Percentiles rank a stretch among this genome's conserved stretches.
Evolutionary conservation across 2,113 vertebrate species (phyloP).

Genomic region (Edolisoma coerulescens): DNA sequence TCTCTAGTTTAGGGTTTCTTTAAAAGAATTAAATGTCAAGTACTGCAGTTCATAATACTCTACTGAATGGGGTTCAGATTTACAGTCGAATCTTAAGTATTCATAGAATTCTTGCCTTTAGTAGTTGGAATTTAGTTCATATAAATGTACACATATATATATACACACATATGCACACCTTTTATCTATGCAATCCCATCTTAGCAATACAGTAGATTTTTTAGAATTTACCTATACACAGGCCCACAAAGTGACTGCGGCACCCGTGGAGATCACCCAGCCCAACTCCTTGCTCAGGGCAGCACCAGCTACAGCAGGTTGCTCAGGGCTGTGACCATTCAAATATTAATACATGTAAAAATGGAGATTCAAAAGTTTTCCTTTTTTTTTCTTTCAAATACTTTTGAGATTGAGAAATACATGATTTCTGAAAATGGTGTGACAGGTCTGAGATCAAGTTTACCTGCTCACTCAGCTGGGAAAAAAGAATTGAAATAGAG

Average conservation of each 20-base stretch:
- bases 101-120: neutral
- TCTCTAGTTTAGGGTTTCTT: neutral
- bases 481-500: neutral
- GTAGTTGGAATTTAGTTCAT: neutral
- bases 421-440: neutral
- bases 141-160: neutral
- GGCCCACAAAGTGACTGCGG: neutral
- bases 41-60: neutral
- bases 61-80: neutral
- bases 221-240: neutral
- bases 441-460: neutral
- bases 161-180: fast-evolving
- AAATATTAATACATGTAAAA: neutral
- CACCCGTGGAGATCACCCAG: neutral
- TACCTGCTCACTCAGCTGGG: neutral
- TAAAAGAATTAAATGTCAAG: neutral
- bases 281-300: neutral
- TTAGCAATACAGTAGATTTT: neutral
- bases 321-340: neutral
- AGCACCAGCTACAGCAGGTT: neutral
- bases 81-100: neutral
- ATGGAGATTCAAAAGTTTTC: neutral
- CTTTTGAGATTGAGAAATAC: neutral
- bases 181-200: neutral
- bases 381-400: neutral